Evolutionary conservation across 2,113 vertebrate genomes (phyloP), one percentile per base, ranked within the genome.

Genomic region (Trichechus manatus): DNA sequence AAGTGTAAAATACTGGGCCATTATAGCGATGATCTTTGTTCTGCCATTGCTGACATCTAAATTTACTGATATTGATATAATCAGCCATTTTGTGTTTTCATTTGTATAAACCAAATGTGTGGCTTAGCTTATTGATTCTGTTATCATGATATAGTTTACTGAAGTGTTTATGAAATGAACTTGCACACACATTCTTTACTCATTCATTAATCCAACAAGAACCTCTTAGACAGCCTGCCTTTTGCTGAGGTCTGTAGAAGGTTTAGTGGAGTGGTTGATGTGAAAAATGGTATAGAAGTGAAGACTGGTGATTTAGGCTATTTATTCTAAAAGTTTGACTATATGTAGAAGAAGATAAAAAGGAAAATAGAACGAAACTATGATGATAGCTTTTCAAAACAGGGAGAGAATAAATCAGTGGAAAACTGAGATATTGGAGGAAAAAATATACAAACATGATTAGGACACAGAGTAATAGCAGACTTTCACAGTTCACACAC

Each of bases 101-200:
- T 98, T 98, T 98, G 98, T 98, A 98, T 98, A 97, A 98, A 98
- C 92, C 96, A 98, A 98, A 98, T 98, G 94, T 97, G 88, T 96
- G 86, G 97, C 97, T 98, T 97, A 97, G 70, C 96, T 96, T 98
- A 98, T 98, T 97, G 97, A 98, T 98, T 98, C 97, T 98, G 89
- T 94, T 97, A 98, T 98, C 97, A 98, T 97, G 96, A 77, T 95
- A 96, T 93, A 97, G 97, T 97, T 98, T 97, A 96, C 90, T 93
- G 92, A 92, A 95, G 93, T 96, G 92, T 97, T 98, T 97, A 96
- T 96, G 93, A 96, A 93, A 95, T 94, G 96, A 96, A 97, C 91
- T 95, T 94, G 80, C 96, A 96, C 86, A 86, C 50, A 66, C 9
- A 47, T 92, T 94, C 84, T 80, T 84, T 77, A 78, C 78, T 93